Base-by-base conservation (phyloP, 2,113 vertebrate species). In the Pavo muticus region DNA sequence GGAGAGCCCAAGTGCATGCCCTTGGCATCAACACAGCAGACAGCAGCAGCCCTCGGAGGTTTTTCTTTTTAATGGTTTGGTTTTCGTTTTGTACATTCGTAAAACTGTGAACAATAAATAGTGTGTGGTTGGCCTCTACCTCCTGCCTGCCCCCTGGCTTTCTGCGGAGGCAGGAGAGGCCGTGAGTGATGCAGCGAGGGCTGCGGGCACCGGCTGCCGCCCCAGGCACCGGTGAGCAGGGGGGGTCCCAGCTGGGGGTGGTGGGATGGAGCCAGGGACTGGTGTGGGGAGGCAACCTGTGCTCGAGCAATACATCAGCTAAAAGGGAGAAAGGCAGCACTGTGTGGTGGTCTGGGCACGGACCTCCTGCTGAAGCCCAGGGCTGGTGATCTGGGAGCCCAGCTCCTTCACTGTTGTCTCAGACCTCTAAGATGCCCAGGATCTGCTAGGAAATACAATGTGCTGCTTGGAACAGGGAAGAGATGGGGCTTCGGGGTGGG, bases 31-130 rank as follows among this genome's bases (percentile, higher is more conserved):
- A 64, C 61, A 78, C 71, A 82, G 18, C 47, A 63, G 90, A 64
- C 70, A 65, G 64, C 74, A 86, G 54, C 65, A 25, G 27, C 42
- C 60, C 69, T 89, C 0, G 0, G 74, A 96, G 77, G 14, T 90
- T 93, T 93, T 92, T 88, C 83, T 42, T 35, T 96, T 96, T 96
- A 96, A 96, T 96, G 91, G 94, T 95, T 95, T 96, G 85, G 35
- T 72, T 92, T 96, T 90, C 81, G 57, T 96, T 96, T 98, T 97
- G 96, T 97, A 97, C 96, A 92, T 96, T 94, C 94, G 85, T 96
- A 83, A 65, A 92, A 88, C 39, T 57, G 90, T 96, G 96, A 96
- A 91, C 92, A 84, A 96, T 95, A 97, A 97, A 97, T 96, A 96
- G 63, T 73, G 78, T 15, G 45, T 81, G 96, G 87, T 75, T 0